Evolutionary conservation across 2,113 vertebrate species (phyloP).

Genomic region (Callaeas wilsoni): DNA sequence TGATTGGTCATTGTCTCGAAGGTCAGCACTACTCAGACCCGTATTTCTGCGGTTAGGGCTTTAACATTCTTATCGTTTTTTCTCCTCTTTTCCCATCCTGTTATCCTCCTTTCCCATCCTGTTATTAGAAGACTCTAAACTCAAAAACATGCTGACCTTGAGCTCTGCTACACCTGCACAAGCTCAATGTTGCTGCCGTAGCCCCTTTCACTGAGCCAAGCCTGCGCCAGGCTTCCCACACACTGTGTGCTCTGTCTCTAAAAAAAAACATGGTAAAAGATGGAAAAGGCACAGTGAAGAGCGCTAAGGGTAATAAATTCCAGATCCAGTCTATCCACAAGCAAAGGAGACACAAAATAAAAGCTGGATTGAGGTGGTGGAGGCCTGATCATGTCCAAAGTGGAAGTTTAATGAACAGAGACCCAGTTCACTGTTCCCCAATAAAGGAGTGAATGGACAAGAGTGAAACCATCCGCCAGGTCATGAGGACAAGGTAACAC

Average conservation of each 20-base stretch:
- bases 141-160: too few relatives aligned
- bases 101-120: too few relatives aligned
- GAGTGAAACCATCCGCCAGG: neutral
- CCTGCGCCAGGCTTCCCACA: too few relatives aligned
- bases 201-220: too few relatives aligned
- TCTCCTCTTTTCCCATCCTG: too few relatives aligned
- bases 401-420: neutral
- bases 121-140: too few relatives aligned
- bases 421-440: neutral
- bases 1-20: too few relatives aligned
- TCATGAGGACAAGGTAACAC: neutral
- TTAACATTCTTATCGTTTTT: too few relatives aligned
- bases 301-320: neutral
- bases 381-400: neutral
- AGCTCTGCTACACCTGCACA: too few relatives aligned
- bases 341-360: neutral
- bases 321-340: neutral
- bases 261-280: neutral
- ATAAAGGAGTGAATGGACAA: neutral
- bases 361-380: neutral
- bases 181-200: too few relatives aligned
- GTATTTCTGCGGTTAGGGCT: too few relatives aligned
- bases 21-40: too few relatives aligned
- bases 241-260: neutral
- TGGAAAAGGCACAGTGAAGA: neutral